These are phyloP conservation scores for Pseudolycoriella hygida DNA, from an alignment of 2,888 invertebrate species.

Conservation along the genomic window DNA sequence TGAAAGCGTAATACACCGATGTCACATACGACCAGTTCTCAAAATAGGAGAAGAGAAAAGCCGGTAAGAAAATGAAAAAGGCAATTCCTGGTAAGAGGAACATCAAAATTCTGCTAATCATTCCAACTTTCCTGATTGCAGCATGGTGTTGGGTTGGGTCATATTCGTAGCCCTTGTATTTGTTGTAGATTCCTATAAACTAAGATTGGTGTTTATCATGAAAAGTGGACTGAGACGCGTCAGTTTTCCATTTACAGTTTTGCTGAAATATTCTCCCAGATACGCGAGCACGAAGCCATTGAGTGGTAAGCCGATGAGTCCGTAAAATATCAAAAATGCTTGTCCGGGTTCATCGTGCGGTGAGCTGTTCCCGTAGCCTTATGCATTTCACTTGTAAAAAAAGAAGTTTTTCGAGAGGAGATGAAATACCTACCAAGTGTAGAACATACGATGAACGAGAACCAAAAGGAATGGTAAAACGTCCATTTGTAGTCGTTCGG, in stretches of 20 bases:
- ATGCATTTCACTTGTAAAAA: too few species aligned
- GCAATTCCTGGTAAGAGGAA: constrained; percentile 80
- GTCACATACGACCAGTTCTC: constrained; percentile 76
- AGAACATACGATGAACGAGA: constrained; percentile 78
- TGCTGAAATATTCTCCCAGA: constrained; percentile 71
- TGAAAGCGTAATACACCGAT: constrained; percentile 73
- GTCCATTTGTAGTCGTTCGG: constrained; percentile 58
- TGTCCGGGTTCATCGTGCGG: constrained; percentile 65
- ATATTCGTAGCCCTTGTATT: constrained; percentile 54
- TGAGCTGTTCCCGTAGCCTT: constrained; percentile 75
- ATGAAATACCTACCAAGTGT: constrained; percentile 28
- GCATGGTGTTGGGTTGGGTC: constrained; percentile 40
- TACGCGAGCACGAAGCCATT: constrained; percentile 49
- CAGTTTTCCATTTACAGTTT: constrained; percentile 36
- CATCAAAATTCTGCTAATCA: constrained; percentile 61
- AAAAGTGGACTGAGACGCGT: too few species aligned
- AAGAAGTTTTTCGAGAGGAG: too few species aligned
- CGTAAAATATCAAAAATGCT: constrained; percentile 76
- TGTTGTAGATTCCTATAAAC: constrained; percentile 59
- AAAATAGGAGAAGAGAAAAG: constrained; percentile 65
- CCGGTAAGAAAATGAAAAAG: constrained; percentile 72
- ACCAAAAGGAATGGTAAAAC: constrained; percentile 81
- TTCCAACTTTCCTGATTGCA: constrained; percentile 43
- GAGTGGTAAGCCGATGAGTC: constrained; percentile 48
- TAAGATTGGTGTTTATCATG: constrained; percentile 22